Conservation (phyloP, 2,797 vertebrate species). For the Pipistrellus pipistrellus region DNA sequence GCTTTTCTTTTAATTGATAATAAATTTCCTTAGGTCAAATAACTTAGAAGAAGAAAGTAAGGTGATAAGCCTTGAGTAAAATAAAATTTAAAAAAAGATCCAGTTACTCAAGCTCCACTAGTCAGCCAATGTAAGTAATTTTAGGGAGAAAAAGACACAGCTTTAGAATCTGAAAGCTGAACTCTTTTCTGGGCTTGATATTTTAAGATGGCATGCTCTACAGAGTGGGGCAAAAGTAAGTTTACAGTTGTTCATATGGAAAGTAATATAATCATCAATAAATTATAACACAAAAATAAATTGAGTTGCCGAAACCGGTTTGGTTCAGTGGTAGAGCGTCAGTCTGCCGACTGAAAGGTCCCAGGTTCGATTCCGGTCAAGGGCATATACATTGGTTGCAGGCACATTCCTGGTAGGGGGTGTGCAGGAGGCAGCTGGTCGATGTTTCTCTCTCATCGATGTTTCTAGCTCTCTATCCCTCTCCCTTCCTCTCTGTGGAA, state of each 20-base stretch:
- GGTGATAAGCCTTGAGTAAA: not conserved
- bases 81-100: not conserved
- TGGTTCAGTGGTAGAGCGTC: too few species aligned
- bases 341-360: too few species aligned
- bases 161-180: not conserved
- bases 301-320: not conserved
- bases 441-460: too few species aligned
- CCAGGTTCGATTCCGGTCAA: too few species aligned
- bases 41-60: not conserved
- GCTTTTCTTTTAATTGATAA: constrained; percentile 42
- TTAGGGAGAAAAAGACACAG: not conserved
- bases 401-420: too few species aligned
- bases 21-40: constrained; percentile 40
- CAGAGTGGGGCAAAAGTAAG: not conserved
- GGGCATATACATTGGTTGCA: too few species aligned
- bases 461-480: too few species aligned
- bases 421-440: too few species aligned
- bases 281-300: too few species aligned
- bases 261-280: not conserved
- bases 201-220: not conserved
- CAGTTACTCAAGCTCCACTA: not conserved
- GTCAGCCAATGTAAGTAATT: constrained; percentile 28
- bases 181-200: not conserved
- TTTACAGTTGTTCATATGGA: not conserved
- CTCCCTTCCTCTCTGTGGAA: too few species aligned